Base-by-base conservation (phyloP, 2,113 vertebrate species). In the Corydoras sp. region DNA sequence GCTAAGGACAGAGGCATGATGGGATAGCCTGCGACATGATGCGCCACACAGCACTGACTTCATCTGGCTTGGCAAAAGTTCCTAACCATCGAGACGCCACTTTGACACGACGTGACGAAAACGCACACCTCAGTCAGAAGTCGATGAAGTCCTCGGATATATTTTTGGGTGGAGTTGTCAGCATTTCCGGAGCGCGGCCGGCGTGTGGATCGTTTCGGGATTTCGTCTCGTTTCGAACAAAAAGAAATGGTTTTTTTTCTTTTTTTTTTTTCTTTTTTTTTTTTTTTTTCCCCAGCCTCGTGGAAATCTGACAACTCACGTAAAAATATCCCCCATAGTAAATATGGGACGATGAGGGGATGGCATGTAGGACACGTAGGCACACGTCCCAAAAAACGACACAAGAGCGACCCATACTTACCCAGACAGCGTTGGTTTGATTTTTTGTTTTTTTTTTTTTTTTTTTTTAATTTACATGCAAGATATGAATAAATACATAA, bases 131-230 rank as follows among this genome's bases (percentile, higher is more conserved):
- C 88, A 88, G 87, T 90, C 87, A 88, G 82, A 88, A 85, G 85
- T 89, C 88, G 90, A 89, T 90, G 88, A 91, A 89, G 87, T 90
- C 89, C 87, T 88, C 76, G 6, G 75, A 81, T 88, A 90, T 91
- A 91, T 91, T 91, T 91, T 91, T 91, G 85, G 88, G 87, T 82
- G 81, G 87, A 91, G 89, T 91, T 91, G 90, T 90, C 90, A 91
- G 80, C 85, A 90, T 91, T 91, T 91, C 90, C 82, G 18, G 13
- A 24, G 18, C 18, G 18, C 18, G 18, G 18, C 18, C 18, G 18
- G 18, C 18, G n/a, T 13, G n/a, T 1, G 1, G 35, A 8, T 5
- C 4, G 35, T 0, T 43, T 43, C 35, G 1, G 4, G 4, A 43
- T 43, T 43, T 4, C 4, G 35, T 43, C 4, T 43, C 35, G 7